A percentile compares a stretch with the other conserved stretches of the same genome.
Conservation (phyloP, 1,140 invertebrate genomes). For the Drosophila baimaii region DNA sequence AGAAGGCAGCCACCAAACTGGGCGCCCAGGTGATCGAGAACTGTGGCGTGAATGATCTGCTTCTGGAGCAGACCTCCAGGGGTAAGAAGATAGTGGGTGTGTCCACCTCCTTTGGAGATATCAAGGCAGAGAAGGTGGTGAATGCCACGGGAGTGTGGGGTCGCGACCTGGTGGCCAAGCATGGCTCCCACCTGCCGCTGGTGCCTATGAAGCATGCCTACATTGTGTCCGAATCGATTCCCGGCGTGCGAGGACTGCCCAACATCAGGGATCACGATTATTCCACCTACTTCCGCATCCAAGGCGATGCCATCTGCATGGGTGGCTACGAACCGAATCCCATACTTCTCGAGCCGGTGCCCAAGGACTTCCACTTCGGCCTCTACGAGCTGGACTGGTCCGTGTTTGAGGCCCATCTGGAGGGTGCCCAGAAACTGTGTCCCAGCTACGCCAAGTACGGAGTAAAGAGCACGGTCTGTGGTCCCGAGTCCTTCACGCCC, state of each 20-base stretch:
- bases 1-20: slow-evolving; percentile 88
- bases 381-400: slow-evolving; percentile 94
- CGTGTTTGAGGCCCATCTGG: slow-evolving; percentile 91
- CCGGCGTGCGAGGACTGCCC: slow-evolving; percentile 89
- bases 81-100: slow-evolving; percentile 91
- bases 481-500: slow-evolving; percentile 94
- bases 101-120: slow-evolving; percentile 87
- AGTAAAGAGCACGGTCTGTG: slow-evolving; percentile 93
- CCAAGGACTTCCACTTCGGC: slow-evolving; percentile 91
- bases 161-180: slow-evolving; percentile 88
- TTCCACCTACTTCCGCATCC: slow-evolving; percentile 92
- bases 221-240: slow-evolving; percentile 91
- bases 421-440: slow-evolving; percentile 89
- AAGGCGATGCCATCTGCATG: slow-evolving; percentile 91
- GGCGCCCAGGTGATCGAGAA: slow-evolving; percentile 91
- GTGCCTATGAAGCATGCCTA: slow-evolving; percentile 95
- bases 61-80: slow-evolving; percentile 83
- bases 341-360: slow-evolving; percentile 90
- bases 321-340: slow-evolving; percentile 96
- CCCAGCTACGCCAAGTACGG: slow-evolving; percentile 90
- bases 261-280: slow-evolving; percentile 94
- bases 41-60: slow-evolving; percentile 88
- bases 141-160: slow-evolving; percentile 93
- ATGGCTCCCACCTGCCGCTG: slow-evolving; percentile 90
- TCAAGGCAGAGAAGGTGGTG: slow-evolving; percentile 88